A percentile compares a stretch with the other conserved stretches of the same genome.
phyloP scores from a whole-genome alignment of 2,888 invertebrate genomes.

The Tipula unca region DNA sequence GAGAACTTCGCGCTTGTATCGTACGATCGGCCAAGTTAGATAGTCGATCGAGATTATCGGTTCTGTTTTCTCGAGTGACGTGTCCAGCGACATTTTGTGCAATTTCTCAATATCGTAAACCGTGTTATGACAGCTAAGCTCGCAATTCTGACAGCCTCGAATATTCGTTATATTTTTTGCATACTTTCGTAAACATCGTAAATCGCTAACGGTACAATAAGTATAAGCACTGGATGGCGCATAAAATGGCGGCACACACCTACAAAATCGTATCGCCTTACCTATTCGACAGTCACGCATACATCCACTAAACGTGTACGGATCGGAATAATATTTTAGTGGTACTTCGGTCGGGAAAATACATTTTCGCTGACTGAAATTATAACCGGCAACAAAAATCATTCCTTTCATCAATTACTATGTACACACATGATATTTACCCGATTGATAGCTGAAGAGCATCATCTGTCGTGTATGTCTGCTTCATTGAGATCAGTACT shows the following conservation, averaged over 20 bases:
- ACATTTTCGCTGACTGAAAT: conserved; percentile 56
- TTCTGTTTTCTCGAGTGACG: conserved; percentile 23
- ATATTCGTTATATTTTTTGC: conserved; percentile 49
- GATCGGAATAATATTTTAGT: conserved; percentile 47
- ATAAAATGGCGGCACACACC: conserved; percentile 66
- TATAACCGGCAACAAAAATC: background rate
- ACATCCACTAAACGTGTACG: conserved; percentile 64
- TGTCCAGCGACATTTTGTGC: conserved; percentile 48
- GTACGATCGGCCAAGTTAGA: conserved; percentile 69
- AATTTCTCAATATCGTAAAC: conserved; percentile 69
- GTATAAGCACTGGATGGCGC: conserved; percentile 51
- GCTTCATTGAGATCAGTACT: conserved; percentile 55
- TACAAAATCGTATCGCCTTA: conserved; percentile 52
- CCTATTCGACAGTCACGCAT: conserved; percentile 67
- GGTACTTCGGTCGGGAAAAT: conserved; percentile 60
- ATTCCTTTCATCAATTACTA: too few relatives aligned
- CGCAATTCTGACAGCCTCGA: conserved; percentile 53
- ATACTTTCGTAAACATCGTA: conserved; percentile 51
- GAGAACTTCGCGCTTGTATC: conserved; percentile 69
- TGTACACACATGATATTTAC: too few relatives aligned
- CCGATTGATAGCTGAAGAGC: conserved; percentile 55
- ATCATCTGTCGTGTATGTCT: conserved; percentile 68
- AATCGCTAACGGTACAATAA: conserved; percentile 50
- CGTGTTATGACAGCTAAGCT: conserved; percentile 64
- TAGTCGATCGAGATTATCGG: conserved; percentile 45